Evolutionary conservation across 2,888 invertebrate species (phyloP), one percentile per base, ranked within the genome.

Genomic region (Cataglyphis albicans): DNA sequence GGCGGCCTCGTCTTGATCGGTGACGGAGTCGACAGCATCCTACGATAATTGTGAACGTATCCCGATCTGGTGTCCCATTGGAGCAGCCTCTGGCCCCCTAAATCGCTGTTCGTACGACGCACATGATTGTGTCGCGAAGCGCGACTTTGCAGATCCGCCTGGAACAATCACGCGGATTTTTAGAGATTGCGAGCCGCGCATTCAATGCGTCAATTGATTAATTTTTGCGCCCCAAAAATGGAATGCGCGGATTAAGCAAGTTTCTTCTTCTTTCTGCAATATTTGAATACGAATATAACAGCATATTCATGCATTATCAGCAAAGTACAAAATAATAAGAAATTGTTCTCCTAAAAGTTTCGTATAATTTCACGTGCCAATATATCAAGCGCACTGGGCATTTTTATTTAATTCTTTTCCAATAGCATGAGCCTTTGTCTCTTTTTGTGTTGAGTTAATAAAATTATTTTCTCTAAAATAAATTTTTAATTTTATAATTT

Each of bases 61-160:
- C 93, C 93, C 57, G 92, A 92, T 61, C 95, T 92, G 84, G 94
- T 93, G 87, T 96, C 96, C 96, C 96, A 96, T 91, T 95, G 95
- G 70, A 96, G 94, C 81, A 96, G 93, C 80, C 96, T 94, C 88
- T 96, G 96, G 35, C 96, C 96, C 72, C 96, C 96, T 86, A 96
- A 94, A 92, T 96, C 96, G 82, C 96, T 96, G 92, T 96, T 95
- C 10, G 96, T 96, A 76, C 96, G 93, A 78, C 96, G 94, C 81
- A 96, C 96, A 92, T 95, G 95, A 85, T 95, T 95, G 86, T 95
- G 95, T 80, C 93, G 91, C 81, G 91, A 90, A 72, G 95, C 93
- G 64, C 95, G 95, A 67, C 95, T 95, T 90, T 95, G 95, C 85
- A 96, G 93, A 92, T 96, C 96, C 92, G 95, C 95, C 96, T 96